Base-by-base conservation (phyloP, 2,113 vertebrate genomes). In the Rynchops niger region DNA sequence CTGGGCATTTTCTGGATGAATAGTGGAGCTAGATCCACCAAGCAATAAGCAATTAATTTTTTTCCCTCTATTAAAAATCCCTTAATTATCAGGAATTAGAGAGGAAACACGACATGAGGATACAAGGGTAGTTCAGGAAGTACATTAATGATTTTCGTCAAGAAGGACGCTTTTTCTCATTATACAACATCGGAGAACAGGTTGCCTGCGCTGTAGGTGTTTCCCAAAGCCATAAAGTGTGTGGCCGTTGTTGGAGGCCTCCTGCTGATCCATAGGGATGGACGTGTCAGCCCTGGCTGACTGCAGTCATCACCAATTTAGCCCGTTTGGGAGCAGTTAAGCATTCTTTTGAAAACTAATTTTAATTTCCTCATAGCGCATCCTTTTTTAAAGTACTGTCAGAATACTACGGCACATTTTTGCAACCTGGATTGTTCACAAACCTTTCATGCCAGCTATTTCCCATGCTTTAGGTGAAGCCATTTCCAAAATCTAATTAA, bases 261-360 rank as follows among this genome's bases (percentile, higher is more conserved):
- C 32, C 43, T n/a, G 9, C 45, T 1, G 5, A 30, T 7, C 72
- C 66, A 72, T 1, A 34, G 43, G 2, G 3, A 21, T 63, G 43
- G 20, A 52, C 8, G 17, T 32, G 65, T 11, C 45, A 40, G 43
- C 30, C 52, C 11, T 1, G 3, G n/a, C 10, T 1, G 2, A 13
- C 36, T 27, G 21, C 53, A 16, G 26, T 66, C 29, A 17, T 53
- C 26, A 36, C 45, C 66, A 53, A 11, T 12, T 23, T 27, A 55
- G 34, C 52, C n/a, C 38, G 53, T 59, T 47, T 45, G n/a, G 66
- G 66, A 65, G 29, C 9, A 72, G 45, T 79, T 59, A 61, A 88
- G 18, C 42, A 34, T 47, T 45, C 58, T 66, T 78, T 79, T 22
- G 45, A 79, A 93, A 65, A 71, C 20, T 40, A 58, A 58, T 45